These are phyloP conservation scores for Artemia sp. DNA, from an alignment of 2,888 invertebrate species.

Conservation along the genomic window DNA sequence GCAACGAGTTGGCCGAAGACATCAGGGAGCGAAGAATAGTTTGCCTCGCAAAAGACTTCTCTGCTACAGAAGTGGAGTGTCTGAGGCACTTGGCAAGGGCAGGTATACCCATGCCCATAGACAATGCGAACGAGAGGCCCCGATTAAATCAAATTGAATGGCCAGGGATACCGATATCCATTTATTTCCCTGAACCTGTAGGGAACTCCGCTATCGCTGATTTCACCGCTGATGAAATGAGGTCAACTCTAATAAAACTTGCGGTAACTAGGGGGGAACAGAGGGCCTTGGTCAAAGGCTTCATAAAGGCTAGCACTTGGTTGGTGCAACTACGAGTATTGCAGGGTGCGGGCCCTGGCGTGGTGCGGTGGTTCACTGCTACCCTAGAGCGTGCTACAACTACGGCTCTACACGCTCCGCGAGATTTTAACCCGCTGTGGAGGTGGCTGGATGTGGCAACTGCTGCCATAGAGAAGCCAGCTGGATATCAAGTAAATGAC, in stretches of 20 bases:
- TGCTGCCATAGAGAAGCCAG: not conserved
- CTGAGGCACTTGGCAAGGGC: conserved; percentile 9
- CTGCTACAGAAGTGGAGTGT: not conserved
- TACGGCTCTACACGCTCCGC: not conserved
- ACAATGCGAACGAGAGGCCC: not conserved
- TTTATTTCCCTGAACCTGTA: not conserved
- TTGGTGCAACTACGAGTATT: not conserved
- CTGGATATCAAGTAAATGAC: not conserved
- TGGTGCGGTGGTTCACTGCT: not conserved
- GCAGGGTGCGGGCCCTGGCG: not conserved
- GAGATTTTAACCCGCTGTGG: not conserved
- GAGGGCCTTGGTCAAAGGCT: not conserved
- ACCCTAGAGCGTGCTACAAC: not conserved
- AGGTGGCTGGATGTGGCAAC: not conserved
- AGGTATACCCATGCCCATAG: not conserved
- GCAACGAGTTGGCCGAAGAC: not conserved
- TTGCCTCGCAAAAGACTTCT: conserved; percentile 4
- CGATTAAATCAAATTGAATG: not conserved
- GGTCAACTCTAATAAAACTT: not conserved
- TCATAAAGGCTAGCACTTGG: not conserved
- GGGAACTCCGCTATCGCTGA: not conserved
- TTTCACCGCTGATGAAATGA: not conserved
- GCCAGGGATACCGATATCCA: not conserved
- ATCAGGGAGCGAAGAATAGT: not conserved
- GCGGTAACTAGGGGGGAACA: not conserved